Evolutionary conservation across 1,140 invertebrate genomes (phyloP).

Genomic region (Thrips palmi): DNA sequence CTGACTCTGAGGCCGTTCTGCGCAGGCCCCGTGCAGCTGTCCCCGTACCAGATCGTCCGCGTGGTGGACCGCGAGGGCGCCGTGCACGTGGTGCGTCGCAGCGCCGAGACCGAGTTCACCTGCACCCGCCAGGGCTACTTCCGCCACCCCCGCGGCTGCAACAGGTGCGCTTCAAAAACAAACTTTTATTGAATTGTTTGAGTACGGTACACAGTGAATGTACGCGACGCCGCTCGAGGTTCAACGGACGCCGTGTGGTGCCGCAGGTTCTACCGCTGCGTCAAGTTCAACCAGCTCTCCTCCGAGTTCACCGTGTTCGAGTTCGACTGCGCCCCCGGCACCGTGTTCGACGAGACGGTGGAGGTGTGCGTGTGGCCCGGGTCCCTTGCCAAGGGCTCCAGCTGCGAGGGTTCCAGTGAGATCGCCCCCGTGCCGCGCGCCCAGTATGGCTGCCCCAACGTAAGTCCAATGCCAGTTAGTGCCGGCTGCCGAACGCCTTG

Average conservation of each 20-base stretch:
- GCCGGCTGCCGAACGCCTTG: not conserved
- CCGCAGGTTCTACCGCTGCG: constrained; percentile 57
- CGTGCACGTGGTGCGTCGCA: constrained; percentile 46
- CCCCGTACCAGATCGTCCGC: constrained; percentile 49
- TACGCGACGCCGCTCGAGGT: not conserved
- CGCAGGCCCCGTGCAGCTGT: constrained; percentile 39
- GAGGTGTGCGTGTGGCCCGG: constrained; percentile 73
- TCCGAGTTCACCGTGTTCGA: constrained; percentile 63
- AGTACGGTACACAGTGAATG: not conserved
- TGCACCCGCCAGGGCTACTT: constrained; percentile 64
- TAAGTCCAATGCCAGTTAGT: constrained; percentile 28
- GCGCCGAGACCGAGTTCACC: constrained; percentile 49
- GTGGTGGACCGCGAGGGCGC: constrained; percentile 52
- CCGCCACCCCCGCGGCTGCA: constrained; percentile 58
- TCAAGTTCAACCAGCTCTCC: constrained; percentile 55
- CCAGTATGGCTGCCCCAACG: constrained; percentile 40
- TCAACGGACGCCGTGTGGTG: not conserved
- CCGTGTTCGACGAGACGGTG: constrained; percentile 57
- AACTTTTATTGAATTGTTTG: constrained; percentile 8
- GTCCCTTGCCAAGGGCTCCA: constrained; percentile 42
- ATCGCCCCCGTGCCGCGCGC: constrained; percentile 46
- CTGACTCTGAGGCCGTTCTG: too few relatives aligned
- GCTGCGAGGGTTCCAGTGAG: constrained; percentile 51
- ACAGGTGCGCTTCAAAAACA: constrained; percentile 24
- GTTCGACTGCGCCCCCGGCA: constrained; percentile 62